Evolutionary conservation across 1,140 invertebrate species (phyloP).

Genomic region (Heliconius eleuchia): DNA sequence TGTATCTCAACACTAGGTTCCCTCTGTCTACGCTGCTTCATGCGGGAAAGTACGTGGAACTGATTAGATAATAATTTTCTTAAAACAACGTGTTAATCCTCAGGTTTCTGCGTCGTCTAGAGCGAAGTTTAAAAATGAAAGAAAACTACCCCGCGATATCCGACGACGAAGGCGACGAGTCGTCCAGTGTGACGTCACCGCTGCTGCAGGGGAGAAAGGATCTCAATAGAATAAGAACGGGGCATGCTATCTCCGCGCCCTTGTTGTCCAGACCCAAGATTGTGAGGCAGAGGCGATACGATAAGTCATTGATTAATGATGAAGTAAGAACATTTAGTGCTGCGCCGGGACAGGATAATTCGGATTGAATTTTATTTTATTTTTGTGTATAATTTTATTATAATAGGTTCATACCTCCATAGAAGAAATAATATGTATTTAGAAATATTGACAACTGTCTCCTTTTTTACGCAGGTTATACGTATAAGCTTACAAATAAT

Average conservation of each 20-base stretch:
- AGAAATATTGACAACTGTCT: no score
- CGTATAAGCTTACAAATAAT: no score
- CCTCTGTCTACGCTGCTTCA: no score
- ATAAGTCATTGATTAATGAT: constrained; percentile 64
- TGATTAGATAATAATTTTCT: neutral
- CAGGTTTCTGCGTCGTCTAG: constrained; percentile 81
- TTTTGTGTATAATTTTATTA: no score
- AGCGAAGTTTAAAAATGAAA: constrained; percentile 83
- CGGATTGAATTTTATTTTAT: constrained; percentile 52
- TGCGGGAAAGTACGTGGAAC: no score
- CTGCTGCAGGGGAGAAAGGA: constrained; percentile 81
- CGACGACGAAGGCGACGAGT: constrained; percentile 82
- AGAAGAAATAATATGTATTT: no score
- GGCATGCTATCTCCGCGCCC: constrained; percentile 67
- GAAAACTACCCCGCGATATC: constrained; percentile 81
- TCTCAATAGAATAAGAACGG: constrained; percentile 67
- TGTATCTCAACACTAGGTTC: no score
- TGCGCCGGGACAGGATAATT: constrained; percentile 65
- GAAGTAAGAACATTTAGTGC: constrained; percentile 71
- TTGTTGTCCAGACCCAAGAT: constrained; percentile 68
- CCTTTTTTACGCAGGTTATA: no score
- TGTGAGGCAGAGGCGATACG: constrained; percentile 68
- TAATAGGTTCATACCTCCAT: no score
- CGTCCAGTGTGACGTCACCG: constrained; percentile 82
- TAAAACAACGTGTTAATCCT: constrained; percentile 22